Percentiles rank a stretch among this genome's conserved stretches.
These are phyloP conservation scores for Asteroscopus sphinx DNA, from an alignment of 2,888 invertebrate species.

Conservation along the genomic window DNA sequence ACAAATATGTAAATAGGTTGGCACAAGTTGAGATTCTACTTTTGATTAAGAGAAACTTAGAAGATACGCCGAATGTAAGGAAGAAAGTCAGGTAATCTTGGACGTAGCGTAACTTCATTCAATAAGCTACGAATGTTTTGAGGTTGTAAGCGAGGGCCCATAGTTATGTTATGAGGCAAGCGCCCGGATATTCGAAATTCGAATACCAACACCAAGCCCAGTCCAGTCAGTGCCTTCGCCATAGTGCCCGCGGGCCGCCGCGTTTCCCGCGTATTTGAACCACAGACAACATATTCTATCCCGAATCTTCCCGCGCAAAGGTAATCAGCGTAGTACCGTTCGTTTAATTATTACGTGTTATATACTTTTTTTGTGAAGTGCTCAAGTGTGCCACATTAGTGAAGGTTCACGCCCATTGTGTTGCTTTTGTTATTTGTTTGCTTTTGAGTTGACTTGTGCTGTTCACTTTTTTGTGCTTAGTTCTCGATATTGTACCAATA, in stretches of 20 bases:
- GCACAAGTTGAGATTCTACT: no score
- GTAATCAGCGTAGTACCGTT: conserved; percentile 64
- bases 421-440: conserved; percentile 70
- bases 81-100: conserved; percentile 2
- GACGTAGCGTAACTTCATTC: conserved; percentile 13
- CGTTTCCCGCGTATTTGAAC: conserved; percentile 72
- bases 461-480: conserved; percentile 17
- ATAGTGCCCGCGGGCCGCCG: conserved; percentile 72
- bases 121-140: conserved; percentile 37
- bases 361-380: conserved; percentile 51
- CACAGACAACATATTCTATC: conserved; percentile 70
- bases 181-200: conserved; percentile 22
- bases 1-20: no score
- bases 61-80: no score
- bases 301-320: conserved; percentile 77
- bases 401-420: conserved; percentile 57
- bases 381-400: conserved; percentile 46
- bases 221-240: conserved; percentile 70
- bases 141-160: conserved; percentile 50
- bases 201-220: conserved; percentile 48
- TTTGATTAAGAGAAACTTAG: no score
- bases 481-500: background rate
- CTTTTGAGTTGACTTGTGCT: conserved; percentile 58
- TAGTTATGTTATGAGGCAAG: conserved; percentile 43
- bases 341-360: conserved; percentile 46